Base-by-base conservation (phyloP, 2,888 invertebrate species). In the Pantelozetes paolii region DNA sequence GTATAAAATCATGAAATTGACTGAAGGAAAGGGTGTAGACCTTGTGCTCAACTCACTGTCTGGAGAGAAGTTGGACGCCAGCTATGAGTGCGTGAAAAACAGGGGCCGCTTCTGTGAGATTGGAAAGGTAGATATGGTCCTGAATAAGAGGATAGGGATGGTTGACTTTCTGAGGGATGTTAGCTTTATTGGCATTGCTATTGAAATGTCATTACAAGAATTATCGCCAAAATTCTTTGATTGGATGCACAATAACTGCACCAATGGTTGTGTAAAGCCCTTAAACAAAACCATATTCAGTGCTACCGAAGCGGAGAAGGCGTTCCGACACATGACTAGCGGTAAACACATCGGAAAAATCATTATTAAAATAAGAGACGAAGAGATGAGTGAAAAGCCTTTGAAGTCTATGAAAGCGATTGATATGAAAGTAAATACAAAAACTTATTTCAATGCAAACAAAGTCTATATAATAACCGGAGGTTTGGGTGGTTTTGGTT, bases 71-170 rank as follows among this genome's bases (percentile, higher is more conserved):
- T 86, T 98, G 75, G 92, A 90, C 82, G 96, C 97, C 20, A 84
- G 85, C 85, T 79, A 85, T 28, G 88, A 97, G 79, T 94, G 97
- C 81, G 85, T 98, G 76, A 95, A 94, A 0, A 85, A 88, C 77
- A 93, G 94, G 81, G 98, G 97, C 23, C 88, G 96, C 76, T 98
- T 98, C 86, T 86, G 97, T 77, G 98, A 98, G 86, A 98, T 99
- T 81, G 98, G 98, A 80, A 98, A 98, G 84, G 93, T 90, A 78
- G 97, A 98, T 85, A 85, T 98, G 77, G 91, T 94, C 77, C 94
- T 94, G 82, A 91, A 98, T 83, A 88, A 88, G 2, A 84, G 89
- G n/a, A 84, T 94, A 48, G 82, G 82, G 82, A 97, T 98, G 97
- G 87, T 93, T 0, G 82, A 96, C 26, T 95, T 98, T 85, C 84